Evolutionary conservation across 2,797 vertebrate genomes (phyloP).

Genomic region (Enteromius argenteus): DNA sequence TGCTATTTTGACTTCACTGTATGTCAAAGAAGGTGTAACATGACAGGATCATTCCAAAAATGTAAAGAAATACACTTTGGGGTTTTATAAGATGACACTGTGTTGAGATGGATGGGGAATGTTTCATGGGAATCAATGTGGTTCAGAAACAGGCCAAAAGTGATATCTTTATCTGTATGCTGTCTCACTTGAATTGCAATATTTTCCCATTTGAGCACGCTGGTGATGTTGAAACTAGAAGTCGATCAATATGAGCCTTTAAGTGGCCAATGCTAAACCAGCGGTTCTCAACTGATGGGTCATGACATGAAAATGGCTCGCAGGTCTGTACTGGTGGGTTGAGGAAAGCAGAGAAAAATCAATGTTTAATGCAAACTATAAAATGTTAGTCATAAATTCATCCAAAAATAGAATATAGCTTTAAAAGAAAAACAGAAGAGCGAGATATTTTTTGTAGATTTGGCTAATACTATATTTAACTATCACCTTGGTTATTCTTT

Average conservation of each 20-base stretch:
- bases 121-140: constrained; percentile 16
- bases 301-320: background rate
- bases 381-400: background rate
- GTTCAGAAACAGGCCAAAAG: constrained; percentile 10
- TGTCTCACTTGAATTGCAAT: background rate
- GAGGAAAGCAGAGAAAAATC: background rate
- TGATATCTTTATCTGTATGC: background rate
- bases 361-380: background rate
- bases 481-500: too few relatives aligned
- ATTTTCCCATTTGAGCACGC: constrained; percentile 10
- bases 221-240: background rate
- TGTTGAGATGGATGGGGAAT: background rate
- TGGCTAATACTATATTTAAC: background rate
- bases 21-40: constrained; percentile 14
- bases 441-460: background rate
- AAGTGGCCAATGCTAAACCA: background rate
- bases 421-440: background rate
- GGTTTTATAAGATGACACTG: constrained; percentile 25
- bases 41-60: background rate
- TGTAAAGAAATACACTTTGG: constrained; percentile 50
- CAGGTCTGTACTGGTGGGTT: background rate
- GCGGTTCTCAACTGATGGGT: background rate
- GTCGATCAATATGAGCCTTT: background rate
- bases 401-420: background rate
- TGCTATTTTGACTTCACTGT: constrained; percentile 9